Conservation (phyloP, 2,113 vertebrate genomes). For the Girardinichthys multiradiatus region DNA sequence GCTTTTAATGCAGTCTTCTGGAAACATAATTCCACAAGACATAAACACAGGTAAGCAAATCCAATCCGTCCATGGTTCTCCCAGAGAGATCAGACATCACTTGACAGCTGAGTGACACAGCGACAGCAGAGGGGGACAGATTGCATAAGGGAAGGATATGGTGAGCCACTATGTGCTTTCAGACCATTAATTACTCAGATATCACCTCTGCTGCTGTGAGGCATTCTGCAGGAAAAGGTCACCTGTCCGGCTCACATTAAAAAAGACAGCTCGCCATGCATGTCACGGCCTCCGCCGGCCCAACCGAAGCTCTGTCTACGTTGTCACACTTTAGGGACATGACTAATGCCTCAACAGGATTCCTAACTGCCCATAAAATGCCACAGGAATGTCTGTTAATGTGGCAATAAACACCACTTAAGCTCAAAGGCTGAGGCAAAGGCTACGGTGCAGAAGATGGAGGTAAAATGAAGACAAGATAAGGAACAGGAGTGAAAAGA, state of each 20-base stretch:
- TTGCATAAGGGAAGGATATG: conserved; percentile 16
- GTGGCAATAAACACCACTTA: conserved; percentile 24
- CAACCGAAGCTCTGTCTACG: conserved; percentile 36
- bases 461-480: neutral
- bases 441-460: conserved; percentile 1
- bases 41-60: conserved; percentile 27
- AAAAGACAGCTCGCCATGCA: conserved; percentile 58
- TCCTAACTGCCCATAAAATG: conserved; percentile 60
- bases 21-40: conserved; percentile 21
- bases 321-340: conserved; percentile 55
- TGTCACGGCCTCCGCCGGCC: conserved; percentile 52
- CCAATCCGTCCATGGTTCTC: conserved; percentile 1
- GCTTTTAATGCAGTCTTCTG: conserved; percentile 24
- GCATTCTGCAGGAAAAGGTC: conserved; percentile 70
- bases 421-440: conserved; percentile 19
- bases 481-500: neutral
- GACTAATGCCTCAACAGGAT: conserved; percentile 64
- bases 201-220: conserved; percentile 43
- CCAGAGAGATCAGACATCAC: conserved; percentile 23
- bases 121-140: conserved; percentile 7
- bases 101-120: conserved; percentile 48
- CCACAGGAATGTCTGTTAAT: conserved; percentile 50
- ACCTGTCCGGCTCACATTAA: conserved; percentile 60
- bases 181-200: conserved; percentile 70
- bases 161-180: conserved; percentile 32